Percentiles rank a stretch among this genome's conserved stretches.
Evolutionary conservation across 2,113 vertebrate genomes (phyloP).

Genomic region (Myrmecophaga tridactyla): DNA sequence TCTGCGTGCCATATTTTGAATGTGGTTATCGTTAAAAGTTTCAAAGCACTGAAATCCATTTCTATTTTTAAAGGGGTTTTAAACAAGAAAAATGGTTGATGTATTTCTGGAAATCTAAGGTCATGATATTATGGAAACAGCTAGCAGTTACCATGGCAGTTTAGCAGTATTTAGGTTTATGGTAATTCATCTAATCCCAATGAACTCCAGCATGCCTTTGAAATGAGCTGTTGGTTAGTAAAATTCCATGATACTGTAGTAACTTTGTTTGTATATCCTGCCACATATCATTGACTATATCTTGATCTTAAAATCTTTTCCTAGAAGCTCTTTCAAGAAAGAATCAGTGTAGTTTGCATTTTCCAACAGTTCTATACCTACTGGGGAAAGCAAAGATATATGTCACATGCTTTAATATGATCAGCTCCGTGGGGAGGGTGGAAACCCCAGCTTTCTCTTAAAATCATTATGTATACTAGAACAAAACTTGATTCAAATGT

Average conservation of each 20-base stretch:
- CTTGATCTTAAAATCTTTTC: neutral
- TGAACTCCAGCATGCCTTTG: conserved; percentile 39
- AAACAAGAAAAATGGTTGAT: neutral
- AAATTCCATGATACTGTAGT: neutral
- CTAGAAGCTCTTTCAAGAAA: conserved; percentile 19
- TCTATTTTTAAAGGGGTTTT: conserved; percentile 33
- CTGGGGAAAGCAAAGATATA: conserved; percentile 9
- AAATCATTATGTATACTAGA: conserved; percentile 33
- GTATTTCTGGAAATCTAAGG: conserved; percentile 18
- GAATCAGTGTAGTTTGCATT: conserved; percentile 6
- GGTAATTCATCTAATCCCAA: neutral
- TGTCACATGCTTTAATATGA: neutral
- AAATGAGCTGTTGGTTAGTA: neutral
- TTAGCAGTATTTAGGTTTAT: neutral
- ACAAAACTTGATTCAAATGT: conserved; percentile 13
- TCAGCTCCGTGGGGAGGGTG: neutral
- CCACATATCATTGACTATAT: neutral
- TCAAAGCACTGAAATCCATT: neutral
- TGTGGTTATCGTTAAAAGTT: neutral
- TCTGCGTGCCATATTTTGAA: neutral
- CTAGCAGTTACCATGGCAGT: neutral
- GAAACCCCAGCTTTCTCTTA: conserved; percentile 29
- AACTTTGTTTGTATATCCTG: conserved; percentile 34
- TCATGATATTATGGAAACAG: neutral
- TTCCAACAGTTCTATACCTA: neutral